Evolutionary conservation across 2,888 invertebrate genomes (phyloP).

Genomic region (Ceramica pisi): DNA sequence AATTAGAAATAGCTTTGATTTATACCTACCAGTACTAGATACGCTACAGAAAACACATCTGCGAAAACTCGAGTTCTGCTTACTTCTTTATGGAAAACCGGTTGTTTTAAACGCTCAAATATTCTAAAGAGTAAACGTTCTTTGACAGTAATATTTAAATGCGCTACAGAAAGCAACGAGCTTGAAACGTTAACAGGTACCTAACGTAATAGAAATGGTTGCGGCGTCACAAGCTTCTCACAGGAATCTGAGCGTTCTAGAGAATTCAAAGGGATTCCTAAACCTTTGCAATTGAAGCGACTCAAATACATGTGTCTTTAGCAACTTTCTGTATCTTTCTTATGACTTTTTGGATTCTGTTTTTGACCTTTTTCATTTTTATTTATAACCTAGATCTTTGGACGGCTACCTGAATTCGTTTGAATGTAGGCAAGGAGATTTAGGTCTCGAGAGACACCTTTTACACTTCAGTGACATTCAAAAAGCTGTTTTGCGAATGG

Average conservation of each 20-base stretch:
- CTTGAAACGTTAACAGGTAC: not conserved
- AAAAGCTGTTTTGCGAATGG: not conserved
- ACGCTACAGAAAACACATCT: not conserved
- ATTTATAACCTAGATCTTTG: not conserved
- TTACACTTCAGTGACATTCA: not conserved
- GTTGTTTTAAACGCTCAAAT: constrained; percentile 1
- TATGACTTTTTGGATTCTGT: not conserved
- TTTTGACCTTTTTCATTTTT: not conserved
- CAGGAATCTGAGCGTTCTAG: not conserved
- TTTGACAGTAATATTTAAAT: not conserved
- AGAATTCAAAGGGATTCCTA: constrained; percentile 8
- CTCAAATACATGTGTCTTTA: constrained; percentile 3
- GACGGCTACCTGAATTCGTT: not conserved
- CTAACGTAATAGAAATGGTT: constrained; percentile 10
- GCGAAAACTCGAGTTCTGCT: not conserved
- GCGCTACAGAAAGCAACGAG: not conserved
- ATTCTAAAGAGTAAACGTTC: not conserved
- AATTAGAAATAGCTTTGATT: not conserved
- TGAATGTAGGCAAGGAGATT: not conserved
- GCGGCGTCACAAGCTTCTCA: constrained; percentile 1
- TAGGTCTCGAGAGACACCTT: not conserved
- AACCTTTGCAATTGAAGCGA: constrained; percentile 12
- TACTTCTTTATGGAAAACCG: not conserved
- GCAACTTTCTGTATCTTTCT: not conserved
- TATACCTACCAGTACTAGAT: not conserved